These are phyloP conservation scores for Caenorhabditis uteleia DNA, from an alignment of 2,888 invertebrate genomes.

Conservation along the genomic window DNA sequence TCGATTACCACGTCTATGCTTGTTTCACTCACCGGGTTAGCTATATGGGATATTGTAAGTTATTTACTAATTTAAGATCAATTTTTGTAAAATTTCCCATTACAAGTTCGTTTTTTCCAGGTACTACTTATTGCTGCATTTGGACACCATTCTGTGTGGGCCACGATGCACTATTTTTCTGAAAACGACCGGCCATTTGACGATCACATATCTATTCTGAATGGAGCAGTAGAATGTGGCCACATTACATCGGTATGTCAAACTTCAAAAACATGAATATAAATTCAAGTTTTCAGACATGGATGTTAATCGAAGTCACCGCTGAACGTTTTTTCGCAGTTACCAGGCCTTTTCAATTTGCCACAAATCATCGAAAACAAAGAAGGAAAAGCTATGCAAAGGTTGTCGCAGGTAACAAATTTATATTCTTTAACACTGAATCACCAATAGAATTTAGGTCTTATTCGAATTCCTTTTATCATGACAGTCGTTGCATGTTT, in stretches of 20 bases:
- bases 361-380: constrained; percentile 30
- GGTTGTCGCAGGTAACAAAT: constrained; percentile 37
- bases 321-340: constrained; percentile 58
- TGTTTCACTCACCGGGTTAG: constrained; percentile 51
- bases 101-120: constrained; percentile 7
- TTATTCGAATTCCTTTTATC: constrained; percentile 50
- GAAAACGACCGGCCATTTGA: constrained; percentile 43
- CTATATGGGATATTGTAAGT: constrained; percentile 37
- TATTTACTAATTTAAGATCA: too few relatives aligned
- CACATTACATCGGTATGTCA: constrained; percentile 54
- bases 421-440: background rate
- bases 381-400: constrained; percentile 39
- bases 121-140: constrained; percentile 50
- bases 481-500: constrained; percentile 51
- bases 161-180: constrained; percentile 38
- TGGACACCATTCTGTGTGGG: constrained; percentile 56
- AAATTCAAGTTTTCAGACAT: constrained; percentile 46
- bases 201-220: constrained; percentile 32
- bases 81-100: background rate
- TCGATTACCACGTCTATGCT: constrained; percentile 59
- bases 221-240: constrained; percentile 54
- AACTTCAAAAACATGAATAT: background rate
- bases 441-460: constrained; percentile 29
- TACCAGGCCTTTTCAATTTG: constrained; percentile 51
- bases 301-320: constrained; percentile 60